Evolutionary conservation across 2,113 vertebrate genomes (phyloP), one percentile per base, ranked within the genome.

Genomic region (Eulemur macaco): DNA sequence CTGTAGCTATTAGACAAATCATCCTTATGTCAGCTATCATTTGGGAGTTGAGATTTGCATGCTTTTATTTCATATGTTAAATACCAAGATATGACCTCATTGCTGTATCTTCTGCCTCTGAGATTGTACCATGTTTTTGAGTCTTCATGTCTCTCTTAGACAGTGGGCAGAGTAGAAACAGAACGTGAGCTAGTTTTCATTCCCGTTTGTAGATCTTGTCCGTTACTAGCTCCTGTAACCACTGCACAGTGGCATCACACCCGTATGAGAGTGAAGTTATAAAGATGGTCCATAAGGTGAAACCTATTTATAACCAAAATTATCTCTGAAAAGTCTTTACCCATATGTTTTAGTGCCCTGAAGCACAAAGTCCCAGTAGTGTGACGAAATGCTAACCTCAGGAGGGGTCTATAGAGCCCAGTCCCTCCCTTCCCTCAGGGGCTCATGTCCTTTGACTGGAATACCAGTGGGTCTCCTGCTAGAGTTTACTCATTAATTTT

Each of bases 211-310:
- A 8, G 31, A 23, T 86, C 45, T 25, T 18, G 3, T 39, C 1
- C 0, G 1, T 42, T 18, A 29, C 6, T 77, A 17, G 6, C 29
- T 86, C 34, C 2, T 1, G 6, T 8, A 78, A 29, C 37, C 34
- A 31, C 12, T 15, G 3, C 27, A 15, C 5, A 8, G 20, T 39
- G 12, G 31, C 15, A 6, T 69, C 63, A 63, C 2, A 47, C 23
- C 31, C 23, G 37, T 2, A 2, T 18, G 5, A 78, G n/a, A 8
- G 25, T 31, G 6, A 83, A 23, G 18, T 42, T 73, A 42, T 68
- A 63, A 78, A 86, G 31, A 81, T 0, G 15, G 56, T 50, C 69
- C 82, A 73, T 45, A 25, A 83, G 2, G 37, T n/a, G 78, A 37
- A 68, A 20, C 60, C 10, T 52, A 12, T 45, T 74, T 82, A 88